Evolutionary conservation across 2,888 invertebrate genomes (phyloP).

Genomic region (Rotaria macrura): DNA sequence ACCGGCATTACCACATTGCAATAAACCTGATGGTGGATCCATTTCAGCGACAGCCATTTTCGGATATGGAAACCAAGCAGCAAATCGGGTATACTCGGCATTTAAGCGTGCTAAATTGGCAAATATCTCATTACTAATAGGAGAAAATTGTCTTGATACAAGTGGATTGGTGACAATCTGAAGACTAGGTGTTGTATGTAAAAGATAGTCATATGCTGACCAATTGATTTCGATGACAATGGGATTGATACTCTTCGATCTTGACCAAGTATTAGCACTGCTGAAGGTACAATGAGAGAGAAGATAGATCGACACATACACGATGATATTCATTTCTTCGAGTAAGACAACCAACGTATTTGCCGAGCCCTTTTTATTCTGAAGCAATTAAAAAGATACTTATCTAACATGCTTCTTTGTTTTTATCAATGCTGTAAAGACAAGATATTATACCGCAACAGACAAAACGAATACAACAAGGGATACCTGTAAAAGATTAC

Average conservation of each 20-base stretch:
- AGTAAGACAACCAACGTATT: too few relatives aligned
- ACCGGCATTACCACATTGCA: background rate
- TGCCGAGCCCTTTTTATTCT: too few relatives aligned
- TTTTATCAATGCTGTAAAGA: too few relatives aligned
- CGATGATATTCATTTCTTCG: too few relatives aligned
- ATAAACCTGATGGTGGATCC: background rate
- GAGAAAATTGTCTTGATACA: background rate
- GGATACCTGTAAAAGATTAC: too few relatives aligned
- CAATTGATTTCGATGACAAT: background rate
- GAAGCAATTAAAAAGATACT: too few relatives aligned
- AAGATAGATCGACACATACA: too few relatives aligned
- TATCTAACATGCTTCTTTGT: too few relatives aligned
- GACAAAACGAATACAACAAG: too few relatives aligned
- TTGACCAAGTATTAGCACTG: too few relatives aligned
- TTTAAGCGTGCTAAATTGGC: background rate
- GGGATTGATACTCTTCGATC: background rate
- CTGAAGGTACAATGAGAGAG: too few relatives aligned
- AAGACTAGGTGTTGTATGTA: background rate
- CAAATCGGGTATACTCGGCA: background rate
- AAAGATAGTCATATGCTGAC: background rate
- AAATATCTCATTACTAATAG: background rate
- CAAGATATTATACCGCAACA: too few relatives aligned
- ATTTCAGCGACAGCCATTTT: background rate
- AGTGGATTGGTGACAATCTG: background rate
- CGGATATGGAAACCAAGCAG: constrained; percentile 10